A percentile compares a stretch with the other conserved stretches of the same genome.
phyloP scores from a whole-genome alignment of 2,888 invertebrate genomes.

The Vanessa cardui region DNA sequence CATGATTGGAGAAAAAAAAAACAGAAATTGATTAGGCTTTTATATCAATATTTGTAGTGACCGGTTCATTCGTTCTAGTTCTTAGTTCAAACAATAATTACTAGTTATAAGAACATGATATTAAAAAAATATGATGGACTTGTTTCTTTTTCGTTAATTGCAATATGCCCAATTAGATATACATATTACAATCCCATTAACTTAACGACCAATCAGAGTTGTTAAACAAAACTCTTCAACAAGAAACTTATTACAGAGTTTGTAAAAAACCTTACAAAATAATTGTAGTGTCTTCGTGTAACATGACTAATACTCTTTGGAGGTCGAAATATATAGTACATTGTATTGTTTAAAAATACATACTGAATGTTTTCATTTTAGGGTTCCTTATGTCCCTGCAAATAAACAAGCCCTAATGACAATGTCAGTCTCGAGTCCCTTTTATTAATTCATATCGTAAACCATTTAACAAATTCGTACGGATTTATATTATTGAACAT shows the following conservation, averaged over 20 bases:
- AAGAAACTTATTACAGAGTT: not conserved
- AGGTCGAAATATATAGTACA: slow-evolving; percentile 48
- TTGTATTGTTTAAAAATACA: slow-evolving; percentile 43
- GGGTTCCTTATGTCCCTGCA: not conserved
- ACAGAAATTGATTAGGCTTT: not conserved
- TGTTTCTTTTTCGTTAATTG: no score
- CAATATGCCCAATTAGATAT: not conserved
- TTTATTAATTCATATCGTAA: no score
- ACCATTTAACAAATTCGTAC: no score
- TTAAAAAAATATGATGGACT: no score
- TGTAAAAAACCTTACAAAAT: slow-evolving; percentile 6
- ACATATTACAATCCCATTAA: not conserved
- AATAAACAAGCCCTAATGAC: not conserved
- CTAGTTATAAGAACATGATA: no score
- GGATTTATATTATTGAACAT: no score
- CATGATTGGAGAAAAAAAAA: not conserved
- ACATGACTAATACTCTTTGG: slow-evolving; percentile 47
- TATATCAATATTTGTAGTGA: no score
- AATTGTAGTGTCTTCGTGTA: slow-evolving; percentile 25
- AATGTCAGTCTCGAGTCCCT: no score
- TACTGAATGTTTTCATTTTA: slow-evolving; percentile 33
- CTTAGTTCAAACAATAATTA: no score
- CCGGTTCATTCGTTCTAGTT: no score
- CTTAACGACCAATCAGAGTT: not conserved
- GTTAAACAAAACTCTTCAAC: not conserved